These are phyloP conservation scores for Sminthurides bifidus DNA, from an alignment of 1,140 invertebrate genomes.

Conservation along the genomic window DNA sequence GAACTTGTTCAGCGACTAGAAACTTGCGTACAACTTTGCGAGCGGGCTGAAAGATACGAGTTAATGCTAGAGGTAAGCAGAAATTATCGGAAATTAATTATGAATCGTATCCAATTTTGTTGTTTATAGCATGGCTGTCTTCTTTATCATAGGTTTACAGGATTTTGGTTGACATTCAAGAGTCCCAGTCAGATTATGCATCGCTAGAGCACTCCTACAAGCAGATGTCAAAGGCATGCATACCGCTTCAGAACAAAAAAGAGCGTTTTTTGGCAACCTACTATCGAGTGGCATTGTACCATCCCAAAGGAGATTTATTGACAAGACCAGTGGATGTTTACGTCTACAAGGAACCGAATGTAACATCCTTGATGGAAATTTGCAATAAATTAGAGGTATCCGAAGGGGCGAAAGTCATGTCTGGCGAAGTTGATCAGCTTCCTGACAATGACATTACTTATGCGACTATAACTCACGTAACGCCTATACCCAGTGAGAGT, in stretches of 20 bases:
- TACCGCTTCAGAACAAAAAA: slow-evolving; percentile 29
- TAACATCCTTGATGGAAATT: slow-evolving; percentile 30
- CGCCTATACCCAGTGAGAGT: slow-evolving; percentile 28
- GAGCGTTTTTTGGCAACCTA: slow-evolving; percentile 31
- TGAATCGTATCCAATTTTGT: background rate
- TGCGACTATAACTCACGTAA: slow-evolving; percentile 29
- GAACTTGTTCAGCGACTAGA: slow-evolving; percentile 29
- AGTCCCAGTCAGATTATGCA: slow-evolving; percentile 29
- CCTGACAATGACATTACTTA: slow-evolving; percentile 27
- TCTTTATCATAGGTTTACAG: slow-evolving; percentile 23
- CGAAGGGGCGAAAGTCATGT: slow-evolving; percentile 26
- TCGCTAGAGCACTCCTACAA: slow-evolving; percentile 29
- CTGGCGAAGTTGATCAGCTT: slow-evolving; percentile 23
- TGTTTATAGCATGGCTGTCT: background rate
- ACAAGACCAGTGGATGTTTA: slow-evolving; percentile 22
- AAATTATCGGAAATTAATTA: background rate
- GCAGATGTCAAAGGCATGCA: slow-evolving; percentile 28
- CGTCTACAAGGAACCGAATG: slow-evolving; percentile 31
- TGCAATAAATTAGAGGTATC: slow-evolving; percentile 29
- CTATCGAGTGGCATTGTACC: slow-evolving; percentile 28
- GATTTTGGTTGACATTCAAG: slow-evolving; percentile 31
- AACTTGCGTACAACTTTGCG: slow-evolving; percentile 26
- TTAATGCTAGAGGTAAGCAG: slow-evolving; percentile 29
- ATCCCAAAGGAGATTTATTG: slow-evolving; percentile 10
- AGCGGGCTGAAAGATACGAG: slow-evolving; percentile 30